A percentile compares a stretch with the other conserved stretches of the same genome.
Evolutionary conservation across 1,140 invertebrate genomes (phyloP).

Genomic region (Amphibalanus amphitrite): DNA sequence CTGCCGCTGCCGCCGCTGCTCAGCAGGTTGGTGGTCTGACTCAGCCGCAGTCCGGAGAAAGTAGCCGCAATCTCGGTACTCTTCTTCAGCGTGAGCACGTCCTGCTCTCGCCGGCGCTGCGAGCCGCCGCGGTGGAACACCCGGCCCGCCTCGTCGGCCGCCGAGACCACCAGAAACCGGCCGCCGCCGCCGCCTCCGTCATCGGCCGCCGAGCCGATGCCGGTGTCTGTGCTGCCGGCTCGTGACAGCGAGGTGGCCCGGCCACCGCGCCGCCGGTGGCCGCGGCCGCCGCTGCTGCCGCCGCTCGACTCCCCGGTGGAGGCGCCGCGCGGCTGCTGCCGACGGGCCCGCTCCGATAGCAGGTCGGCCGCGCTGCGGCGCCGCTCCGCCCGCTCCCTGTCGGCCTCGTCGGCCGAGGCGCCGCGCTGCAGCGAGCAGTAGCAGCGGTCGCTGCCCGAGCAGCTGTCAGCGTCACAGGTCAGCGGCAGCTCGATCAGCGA

Average conservation of each 20-base stretch:
- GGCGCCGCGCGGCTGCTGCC: constrained; percentile 19
- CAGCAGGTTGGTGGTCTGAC: constrained; percentile 23
- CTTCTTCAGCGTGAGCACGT: constrained; percentile 55
- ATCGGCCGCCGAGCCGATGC: neutral
- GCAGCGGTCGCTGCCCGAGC: constrained; percentile 70
- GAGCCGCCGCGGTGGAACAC: constrained; percentile 22
- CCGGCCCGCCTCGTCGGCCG: constrained; percentile 34
- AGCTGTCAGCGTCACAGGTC: constrained; percentile 66
- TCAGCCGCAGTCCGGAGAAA: constrained; percentile 47
- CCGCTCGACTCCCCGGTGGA: constrained; percentile 12
- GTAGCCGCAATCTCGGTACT: constrained; percentile 69
- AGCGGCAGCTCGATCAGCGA: constrained; percentile 20
- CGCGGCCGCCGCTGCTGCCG: no score
- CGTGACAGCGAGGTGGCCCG: neutral
- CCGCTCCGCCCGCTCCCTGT: constrained; percentile 17
- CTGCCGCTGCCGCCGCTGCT: constrained; percentile 16
- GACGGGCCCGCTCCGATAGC: no score
- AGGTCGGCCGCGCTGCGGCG: constrained; percentile 1
- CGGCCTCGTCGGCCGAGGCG: constrained; percentile 12
- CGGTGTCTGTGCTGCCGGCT: neutral
- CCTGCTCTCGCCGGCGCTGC: constrained; percentile 11
- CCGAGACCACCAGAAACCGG: constrained; percentile 32
- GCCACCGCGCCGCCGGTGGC: neutral
- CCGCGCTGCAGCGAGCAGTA: constrained; percentile 41
- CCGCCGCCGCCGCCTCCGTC: neutral